These are phyloP conservation scores for Drosophila trapezifrons DNA, from an alignment of 1,140 invertebrate genomes.

Conservation along the genomic window DNA sequence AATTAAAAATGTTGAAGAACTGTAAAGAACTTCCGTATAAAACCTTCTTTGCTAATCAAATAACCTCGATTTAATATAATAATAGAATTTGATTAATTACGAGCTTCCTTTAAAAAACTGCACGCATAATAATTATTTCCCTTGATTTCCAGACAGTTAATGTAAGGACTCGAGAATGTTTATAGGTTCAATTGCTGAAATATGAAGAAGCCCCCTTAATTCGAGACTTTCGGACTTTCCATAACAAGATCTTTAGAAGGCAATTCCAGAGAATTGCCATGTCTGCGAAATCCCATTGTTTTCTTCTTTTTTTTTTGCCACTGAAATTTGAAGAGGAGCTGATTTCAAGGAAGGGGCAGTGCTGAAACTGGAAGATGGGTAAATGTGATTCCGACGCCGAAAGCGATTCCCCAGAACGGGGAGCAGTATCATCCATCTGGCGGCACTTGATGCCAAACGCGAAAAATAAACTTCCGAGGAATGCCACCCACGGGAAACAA, in stretches of 20 bases:
- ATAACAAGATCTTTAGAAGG: constrained; percentile 36
- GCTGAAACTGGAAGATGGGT: not conserved
- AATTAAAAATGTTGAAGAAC: too few relatives aligned
- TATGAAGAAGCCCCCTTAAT: constrained; percentile 16
- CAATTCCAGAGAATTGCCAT: constrained; percentile 20
- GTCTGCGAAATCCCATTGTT: constrained; percentile 12
- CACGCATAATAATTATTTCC: not conserved
- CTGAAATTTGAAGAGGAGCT: constrained; percentile 22
- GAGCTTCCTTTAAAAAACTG: too few relatives aligned
- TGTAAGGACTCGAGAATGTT: constrained; percentile 13
- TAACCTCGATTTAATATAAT: too few relatives aligned
- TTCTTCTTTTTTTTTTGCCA: constrained; percentile 1
- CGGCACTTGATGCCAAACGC: constrained; percentile 24
- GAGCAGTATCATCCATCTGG: constrained; percentile 28
- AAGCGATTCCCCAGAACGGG: constrained; percentile 15
- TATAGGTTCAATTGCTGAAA: not conserved
- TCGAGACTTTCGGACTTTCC: constrained; percentile 20
- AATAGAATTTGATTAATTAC: too few relatives aligned
- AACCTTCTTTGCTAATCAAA: not conserved
- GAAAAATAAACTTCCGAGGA: constrained; percentile 30
- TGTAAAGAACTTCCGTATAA: not conserved
- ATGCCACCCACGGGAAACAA: constrained; percentile 30
- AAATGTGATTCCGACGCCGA: not conserved
- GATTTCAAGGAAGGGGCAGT: not conserved
- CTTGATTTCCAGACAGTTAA: not conserved